A percentile compares a stretch with the other conserved stretches of the same genome.
These are phyloP conservation scores for Leguminivora glycinivorella DNA, from an alignment of 1,140 invertebrate genomes.

Conservation along the genomic window DNA sequence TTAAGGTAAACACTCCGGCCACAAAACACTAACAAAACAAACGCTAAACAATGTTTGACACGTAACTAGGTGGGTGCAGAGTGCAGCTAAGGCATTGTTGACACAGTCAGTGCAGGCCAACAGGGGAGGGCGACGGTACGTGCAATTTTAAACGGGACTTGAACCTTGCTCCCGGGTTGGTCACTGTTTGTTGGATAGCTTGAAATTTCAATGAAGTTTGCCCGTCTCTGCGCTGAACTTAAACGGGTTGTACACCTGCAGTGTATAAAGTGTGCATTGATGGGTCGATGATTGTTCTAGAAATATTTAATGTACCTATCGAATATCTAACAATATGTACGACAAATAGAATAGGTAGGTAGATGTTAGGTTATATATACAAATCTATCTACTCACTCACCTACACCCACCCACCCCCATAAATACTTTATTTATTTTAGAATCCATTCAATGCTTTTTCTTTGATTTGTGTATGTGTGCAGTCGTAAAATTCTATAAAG, in stretches of 20 bases:
- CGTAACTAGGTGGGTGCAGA: constrained; percentile 61
- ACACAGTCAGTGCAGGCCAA: constrained; percentile 52
- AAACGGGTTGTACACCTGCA: constrained; percentile 26
- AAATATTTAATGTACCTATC: constrained; percentile 6
- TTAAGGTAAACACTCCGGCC: constrained; percentile 43
- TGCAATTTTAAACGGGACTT: constrained; percentile 64
- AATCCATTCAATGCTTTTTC: background rate
- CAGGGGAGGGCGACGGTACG: constrained; percentile 53
- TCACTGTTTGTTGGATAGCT: constrained; percentile 40
- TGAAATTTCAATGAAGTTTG: constrained; percentile 54
- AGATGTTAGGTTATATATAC: background rate
- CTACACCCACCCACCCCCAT: no score
- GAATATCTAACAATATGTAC: background rate
- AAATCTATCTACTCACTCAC: no score
- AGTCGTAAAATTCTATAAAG: background rate
- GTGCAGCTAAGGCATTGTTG: constrained; percentile 58
- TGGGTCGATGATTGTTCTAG: constrained; percentile 3
- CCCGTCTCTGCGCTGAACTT: constrained; percentile 29
- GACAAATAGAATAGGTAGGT: background rate
- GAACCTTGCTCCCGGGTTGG: constrained; percentile 39
- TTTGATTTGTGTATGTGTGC: background rate
- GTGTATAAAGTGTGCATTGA: constrained; percentile 5
- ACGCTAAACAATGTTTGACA: constrained; percentile 66
- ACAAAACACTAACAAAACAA: constrained; percentile 59
- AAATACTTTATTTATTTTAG: no score